Evolutionary conservation across 2,888 invertebrate genomes (phyloP).

Genomic region (Epistrophella euchroma): DNA sequence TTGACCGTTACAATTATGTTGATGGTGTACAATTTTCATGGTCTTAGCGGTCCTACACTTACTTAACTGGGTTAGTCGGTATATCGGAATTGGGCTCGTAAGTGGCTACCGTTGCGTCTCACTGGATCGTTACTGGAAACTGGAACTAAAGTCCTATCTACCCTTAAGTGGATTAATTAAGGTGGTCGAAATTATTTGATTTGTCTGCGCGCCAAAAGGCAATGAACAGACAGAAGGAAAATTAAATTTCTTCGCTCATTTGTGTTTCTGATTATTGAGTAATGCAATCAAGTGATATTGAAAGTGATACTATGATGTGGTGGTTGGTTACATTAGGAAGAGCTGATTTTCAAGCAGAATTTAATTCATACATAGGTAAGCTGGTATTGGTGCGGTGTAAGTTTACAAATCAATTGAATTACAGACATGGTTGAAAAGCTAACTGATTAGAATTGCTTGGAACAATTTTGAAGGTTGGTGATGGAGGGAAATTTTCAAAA

Average conservation of each 20-base stretch:
- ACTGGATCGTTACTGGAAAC: constrained; percentile 3
- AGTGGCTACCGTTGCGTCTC: background rate
- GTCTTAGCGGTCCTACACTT: constrained; percentile 36
- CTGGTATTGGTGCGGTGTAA: background rate
- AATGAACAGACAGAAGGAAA: constrained; percentile 41
- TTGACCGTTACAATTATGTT: constrained; percentile 33
- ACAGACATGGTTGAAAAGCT: background rate
- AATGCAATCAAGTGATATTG: constrained; percentile 69
- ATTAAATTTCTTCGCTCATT: constrained; percentile 63
- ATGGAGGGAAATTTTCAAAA: background rate
- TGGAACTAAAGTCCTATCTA: constrained; percentile 27
- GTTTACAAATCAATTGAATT: background rate
- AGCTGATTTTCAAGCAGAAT: constrained; percentile 11
- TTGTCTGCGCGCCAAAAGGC: constrained; percentile 28
- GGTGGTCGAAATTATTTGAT: constrained; percentile 69
- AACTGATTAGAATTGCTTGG: background rate
- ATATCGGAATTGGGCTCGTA: constrained; percentile 5
- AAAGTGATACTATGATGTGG: constrained; percentile 46
- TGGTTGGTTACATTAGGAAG: constrained; percentile 31
- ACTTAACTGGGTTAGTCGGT: constrained; percentile 66
- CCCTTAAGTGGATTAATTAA: constrained; percentile 75
- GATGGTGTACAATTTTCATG: constrained; percentile 9
- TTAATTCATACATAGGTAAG: constrained; percentile 32
- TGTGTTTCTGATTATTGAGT: constrained; percentile 67
- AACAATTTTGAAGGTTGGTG: background rate